A percentile compares a stretch with the other conserved stretches of the same genome.
These are phyloP conservation scores for Conistra vaccinii DNA, from an alignment of 2,888 invertebrate species.

Conservation along the genomic window DNA sequence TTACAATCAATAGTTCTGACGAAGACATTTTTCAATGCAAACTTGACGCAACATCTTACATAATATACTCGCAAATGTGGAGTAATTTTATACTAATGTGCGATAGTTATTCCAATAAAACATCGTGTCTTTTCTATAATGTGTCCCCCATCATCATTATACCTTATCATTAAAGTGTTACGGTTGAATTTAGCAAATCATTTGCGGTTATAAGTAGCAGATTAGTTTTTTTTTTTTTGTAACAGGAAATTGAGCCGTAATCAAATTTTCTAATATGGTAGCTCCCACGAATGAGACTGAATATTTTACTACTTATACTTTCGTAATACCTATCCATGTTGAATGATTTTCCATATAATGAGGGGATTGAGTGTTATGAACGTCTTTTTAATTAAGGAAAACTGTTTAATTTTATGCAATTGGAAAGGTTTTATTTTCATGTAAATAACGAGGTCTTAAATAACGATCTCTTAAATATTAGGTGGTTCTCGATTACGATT, in stretches of 20 bases:
- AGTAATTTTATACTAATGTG: slow-evolving; percentile 54
- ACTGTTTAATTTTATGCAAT: slow-evolving; percentile 6
- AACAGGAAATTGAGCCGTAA: slow-evolving; percentile 57
- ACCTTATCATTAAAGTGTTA: slow-evolving; percentile 30
- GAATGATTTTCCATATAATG: slow-evolving; percentile 41
- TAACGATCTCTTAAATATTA: too few relatives aligned
- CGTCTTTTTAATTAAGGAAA: slow-evolving; percentile 21
- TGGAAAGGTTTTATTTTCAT: neutral
- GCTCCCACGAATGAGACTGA: slow-evolving; percentile 16
- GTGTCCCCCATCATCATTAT: slow-evolving; percentile 7
- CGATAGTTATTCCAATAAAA: slow-evolving; percentile 53
- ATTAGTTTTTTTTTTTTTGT: slow-evolving; percentile 24
- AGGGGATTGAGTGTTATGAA: slow-evolving; percentile 8
- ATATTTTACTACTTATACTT: slow-evolving; percentile 45
- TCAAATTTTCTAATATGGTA: slow-evolving; percentile 52
- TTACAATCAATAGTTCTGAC: slow-evolving; percentile 24
- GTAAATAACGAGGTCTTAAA: neutral
- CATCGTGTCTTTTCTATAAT: slow-evolving; percentile 39
- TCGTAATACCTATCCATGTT: slow-evolving; percentile 29
- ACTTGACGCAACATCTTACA: slow-evolving; percentile 50
- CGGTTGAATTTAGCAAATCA: slow-evolving; percentile 30
- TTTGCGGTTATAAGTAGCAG: slow-evolving; percentile 14
- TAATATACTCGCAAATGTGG: slow-evolving; percentile 53
- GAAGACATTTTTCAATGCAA: slow-evolving; percentile 47
- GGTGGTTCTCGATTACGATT: neutral